Base-by-base conservation (phyloP, 2,888 invertebrate species). In the Drosophila colorata region DNA sequence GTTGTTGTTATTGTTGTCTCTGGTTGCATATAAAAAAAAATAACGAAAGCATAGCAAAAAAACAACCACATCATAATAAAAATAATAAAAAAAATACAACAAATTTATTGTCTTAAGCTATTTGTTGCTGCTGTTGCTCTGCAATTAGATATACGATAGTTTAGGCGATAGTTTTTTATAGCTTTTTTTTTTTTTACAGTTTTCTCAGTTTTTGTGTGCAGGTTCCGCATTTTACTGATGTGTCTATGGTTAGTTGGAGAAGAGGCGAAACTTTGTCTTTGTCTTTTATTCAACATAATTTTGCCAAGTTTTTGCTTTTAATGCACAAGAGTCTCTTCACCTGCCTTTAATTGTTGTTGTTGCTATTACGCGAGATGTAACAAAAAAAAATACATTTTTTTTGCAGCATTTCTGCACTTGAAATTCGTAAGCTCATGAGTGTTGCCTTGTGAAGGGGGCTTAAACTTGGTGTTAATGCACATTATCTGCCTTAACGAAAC, bases 91-190 rank as follows among this genome's bases (percentile, higher is more conserved):
- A 13, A 9, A 44, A 16, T n/a, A n/a, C 52, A 64, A 48, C 38
- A 60, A 67, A 59, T 79, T 75, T 74, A 65, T 70, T 65, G 66
- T 53, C 56, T 66, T 35, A 37, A 44, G 52, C 43, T 38, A 28
- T 28, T 28, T 28, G 2, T 9, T 28, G 28, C 28, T 37, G 28
- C 16, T 40, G 44, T 9, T 28, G 49, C 25, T 46, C 43, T 48
- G 57, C 60, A 56, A 49, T 68, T 41, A 33, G 61, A 44, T 69
- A 52, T 58, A 40, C 73, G 64, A 64, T 76, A 70, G 64, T 63
- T 55, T 41, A 31, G 4, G 41, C 70, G 77, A 77, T 77, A 80
- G 55, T 56, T 48, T 52, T 53, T 18, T n/a, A 20, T 31, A 20
- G 18, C 52, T 9, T 20, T 28, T 14, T 18, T 13, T 13, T 43